A percentile compares a stretch with the other conserved stretches of the same genome.
Conservation (phyloP, 2,888 invertebrate genomes). For the Spisula solida region DNA sequence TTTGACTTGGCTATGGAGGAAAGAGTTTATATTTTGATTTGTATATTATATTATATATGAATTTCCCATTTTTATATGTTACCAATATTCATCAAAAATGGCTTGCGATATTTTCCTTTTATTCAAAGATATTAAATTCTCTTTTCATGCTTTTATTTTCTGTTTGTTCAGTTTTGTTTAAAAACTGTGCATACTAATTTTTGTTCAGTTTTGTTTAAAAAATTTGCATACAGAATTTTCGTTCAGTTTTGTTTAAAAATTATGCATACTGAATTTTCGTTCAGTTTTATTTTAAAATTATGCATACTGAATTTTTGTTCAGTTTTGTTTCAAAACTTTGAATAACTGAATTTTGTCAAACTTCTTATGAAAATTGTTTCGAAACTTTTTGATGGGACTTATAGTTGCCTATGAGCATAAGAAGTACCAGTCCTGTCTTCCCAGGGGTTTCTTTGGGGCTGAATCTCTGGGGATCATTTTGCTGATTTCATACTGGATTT, state of each 20-base stretch:
- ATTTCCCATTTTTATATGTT: no score
- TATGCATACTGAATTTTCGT: background rate
- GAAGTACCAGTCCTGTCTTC: background rate
- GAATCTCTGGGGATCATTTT: no score
- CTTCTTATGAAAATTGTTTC: no score
- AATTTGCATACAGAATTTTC: background rate
- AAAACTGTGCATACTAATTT: conserved; percentile 1
- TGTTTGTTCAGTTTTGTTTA: background rate
- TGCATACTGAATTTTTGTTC: background rate
- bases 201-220: background rate
- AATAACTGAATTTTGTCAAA: background rate
- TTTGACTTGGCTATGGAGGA: no score
- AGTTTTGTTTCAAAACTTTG: background rate
- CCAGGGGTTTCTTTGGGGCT: no score
- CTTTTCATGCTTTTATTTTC: background rate
- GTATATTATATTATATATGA: no score
- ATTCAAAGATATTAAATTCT: background rate
- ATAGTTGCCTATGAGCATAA: background rate
- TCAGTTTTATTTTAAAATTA: background rate
- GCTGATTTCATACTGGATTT: background rate
- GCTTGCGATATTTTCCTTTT: background rate
- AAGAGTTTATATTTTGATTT: background rate
- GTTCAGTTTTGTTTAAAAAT: background rate
- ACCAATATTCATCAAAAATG: no score
- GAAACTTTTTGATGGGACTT: background rate